Percentiles rank a stretch among this genome's conserved stretches.
These are phyloP conservation scores for Danaus plexippus DNA, from an alignment of 1,140 invertebrate species.

Conservation along the genomic window DNA sequence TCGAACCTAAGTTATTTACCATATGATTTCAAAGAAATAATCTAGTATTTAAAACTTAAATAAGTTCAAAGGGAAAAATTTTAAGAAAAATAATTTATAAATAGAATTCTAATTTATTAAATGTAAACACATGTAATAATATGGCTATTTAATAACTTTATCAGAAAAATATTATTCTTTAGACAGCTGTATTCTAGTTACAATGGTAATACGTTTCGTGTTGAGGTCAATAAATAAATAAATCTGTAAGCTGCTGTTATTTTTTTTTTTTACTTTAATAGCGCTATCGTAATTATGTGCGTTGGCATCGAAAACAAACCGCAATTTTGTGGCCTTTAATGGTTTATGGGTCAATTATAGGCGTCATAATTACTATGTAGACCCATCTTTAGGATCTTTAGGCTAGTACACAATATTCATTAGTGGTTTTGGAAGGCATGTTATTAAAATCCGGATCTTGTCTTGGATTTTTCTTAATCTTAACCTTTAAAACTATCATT, in stretches of 20 bases:
- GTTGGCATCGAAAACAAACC: slow-evolving; percentile 65
- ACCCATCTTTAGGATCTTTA: slow-evolving; percentile 35
- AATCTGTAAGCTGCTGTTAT: slow-evolving; percentile 53
- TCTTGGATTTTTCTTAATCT: too few relatives aligned
- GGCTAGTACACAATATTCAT: slow-evolving; percentile 44
- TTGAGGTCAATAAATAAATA: slow-evolving; percentile 63
- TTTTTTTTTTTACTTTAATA: slow-evolving; percentile 57
- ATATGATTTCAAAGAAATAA: too few relatives aligned
- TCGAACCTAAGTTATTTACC: slow-evolving; percentile 3
- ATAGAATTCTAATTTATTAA: too few relatives aligned
- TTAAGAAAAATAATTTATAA: too few relatives aligned
- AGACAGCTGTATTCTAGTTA: background rate
- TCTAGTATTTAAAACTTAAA: too few relatives aligned
- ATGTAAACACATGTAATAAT: too few relatives aligned
- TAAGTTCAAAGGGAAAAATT: too few relatives aligned
- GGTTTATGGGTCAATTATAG: slow-evolving; percentile 63
- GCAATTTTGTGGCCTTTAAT: slow-evolving; percentile 61
- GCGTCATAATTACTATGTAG: slow-evolving; percentile 62
- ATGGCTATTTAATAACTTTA: too few relatives aligned
- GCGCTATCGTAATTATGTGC: slow-evolving; percentile 53
- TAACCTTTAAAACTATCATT: too few relatives aligned
- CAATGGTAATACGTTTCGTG: slow-evolving; percentile 26
- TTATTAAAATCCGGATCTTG: background rate
- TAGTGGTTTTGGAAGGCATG: slow-evolving; percentile 28
- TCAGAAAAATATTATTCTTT: too few relatives aligned